A percentile compares a stretch with the other conserved stretches of the same genome.
Conservation (phyloP, 2,888 invertebrate species). For the Eristalis arbustorum region DNA sequence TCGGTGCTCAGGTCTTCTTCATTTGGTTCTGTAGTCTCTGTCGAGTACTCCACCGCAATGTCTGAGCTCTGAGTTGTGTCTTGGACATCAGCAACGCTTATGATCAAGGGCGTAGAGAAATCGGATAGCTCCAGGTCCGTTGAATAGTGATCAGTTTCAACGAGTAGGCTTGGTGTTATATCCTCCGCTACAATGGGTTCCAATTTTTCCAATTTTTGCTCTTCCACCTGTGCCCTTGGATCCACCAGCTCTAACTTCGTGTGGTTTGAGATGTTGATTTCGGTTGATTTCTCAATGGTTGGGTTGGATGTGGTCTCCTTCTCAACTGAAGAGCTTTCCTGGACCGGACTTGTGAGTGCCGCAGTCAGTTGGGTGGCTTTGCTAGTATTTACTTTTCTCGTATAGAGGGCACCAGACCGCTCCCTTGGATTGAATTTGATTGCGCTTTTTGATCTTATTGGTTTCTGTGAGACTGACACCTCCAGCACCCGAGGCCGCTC, state of each 20-base stretch:
- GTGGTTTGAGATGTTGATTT: not conserved
- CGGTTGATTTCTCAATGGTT: not conserved
- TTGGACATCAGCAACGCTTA: slow-evolving; percentile 77
- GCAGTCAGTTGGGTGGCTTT: slow-evolving; percentile 49
- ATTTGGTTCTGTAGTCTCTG: slow-evolving; percentile 34
- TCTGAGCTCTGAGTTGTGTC: slow-evolving; percentile 64
- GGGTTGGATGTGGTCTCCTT: not conserved
- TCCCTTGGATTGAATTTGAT: slow-evolving; percentile 74
- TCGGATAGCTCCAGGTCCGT: not conserved
- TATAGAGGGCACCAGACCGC: slow-evolving; percentile 65
- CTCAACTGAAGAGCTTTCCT: not conserved
- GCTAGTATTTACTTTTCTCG: slow-evolving; percentile 66
- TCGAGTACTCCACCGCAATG: slow-evolving; percentile 40
- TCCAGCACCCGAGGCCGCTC: slow-evolving; percentile 83
- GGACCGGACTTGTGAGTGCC: not conserved
- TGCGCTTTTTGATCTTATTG: slow-evolving; percentile 42
- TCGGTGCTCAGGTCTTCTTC: slow-evolving; percentile 40
- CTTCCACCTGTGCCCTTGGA: not conserved
- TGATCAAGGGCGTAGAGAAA: slow-evolving; percentile 76
- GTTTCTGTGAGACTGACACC: slow-evolving; percentile 81
- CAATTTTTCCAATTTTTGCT: not conserved
- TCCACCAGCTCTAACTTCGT: not conserved
- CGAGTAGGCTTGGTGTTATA: not conserved
- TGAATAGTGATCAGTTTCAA: not conserved
- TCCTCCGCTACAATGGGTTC: not conserved